A percentile compares a stretch with the other conserved stretches of the same genome.
These are phyloP conservation scores for Agrilus mali DNA, from an alignment of 2,888 invertebrate genomes.

Conservation along the genomic window DNA sequence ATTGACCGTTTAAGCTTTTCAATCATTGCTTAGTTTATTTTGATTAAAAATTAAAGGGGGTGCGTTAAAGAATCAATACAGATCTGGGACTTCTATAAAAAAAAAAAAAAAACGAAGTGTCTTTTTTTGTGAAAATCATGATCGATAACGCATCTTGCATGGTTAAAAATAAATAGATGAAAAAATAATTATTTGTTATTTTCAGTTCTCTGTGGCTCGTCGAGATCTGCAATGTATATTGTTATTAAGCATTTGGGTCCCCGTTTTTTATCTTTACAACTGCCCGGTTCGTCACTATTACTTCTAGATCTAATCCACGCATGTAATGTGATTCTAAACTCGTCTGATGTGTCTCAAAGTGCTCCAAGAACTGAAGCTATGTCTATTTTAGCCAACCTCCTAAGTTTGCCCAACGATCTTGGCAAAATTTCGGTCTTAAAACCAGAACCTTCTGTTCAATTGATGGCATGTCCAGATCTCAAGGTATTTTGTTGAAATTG, in stretches of 20 bases:
- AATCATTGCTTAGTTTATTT: too few species aligned
- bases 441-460: conserved; percentile 44
- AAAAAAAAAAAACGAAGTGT: too few species aligned
- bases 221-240: conserved; percentile 64
- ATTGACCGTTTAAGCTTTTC: too few species aligned
- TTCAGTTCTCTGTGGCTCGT: conserved; percentile 49
- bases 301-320: conserved; percentile 84
- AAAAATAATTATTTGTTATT: conserved; percentile 5
- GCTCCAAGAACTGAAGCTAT: conserved; percentile 80
- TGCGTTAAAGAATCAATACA: too few species aligned
- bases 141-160: too few species aligned
- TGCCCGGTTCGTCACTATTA: conserved; percentile 80
- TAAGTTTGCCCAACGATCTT: conserved; percentile 65
- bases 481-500: conserved; percentile 41
- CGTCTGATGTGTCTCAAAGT: conserved; percentile 55
- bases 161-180: conserved; percentile 9
- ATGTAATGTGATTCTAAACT: conserved; percentile 74
- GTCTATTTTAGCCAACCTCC: conserved; percentile 73
- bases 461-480: conserved; percentile 57
- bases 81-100: too few species aligned
- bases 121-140: too few species aligned
- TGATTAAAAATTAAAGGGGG: too few species aligned
- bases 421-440: conserved; percentile 39
- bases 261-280: conserved; percentile 69
- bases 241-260: conserved; percentile 72